Base-by-base conservation (phyloP, 2,113 vertebrate species). In the Pachyramphus minor region DNA sequence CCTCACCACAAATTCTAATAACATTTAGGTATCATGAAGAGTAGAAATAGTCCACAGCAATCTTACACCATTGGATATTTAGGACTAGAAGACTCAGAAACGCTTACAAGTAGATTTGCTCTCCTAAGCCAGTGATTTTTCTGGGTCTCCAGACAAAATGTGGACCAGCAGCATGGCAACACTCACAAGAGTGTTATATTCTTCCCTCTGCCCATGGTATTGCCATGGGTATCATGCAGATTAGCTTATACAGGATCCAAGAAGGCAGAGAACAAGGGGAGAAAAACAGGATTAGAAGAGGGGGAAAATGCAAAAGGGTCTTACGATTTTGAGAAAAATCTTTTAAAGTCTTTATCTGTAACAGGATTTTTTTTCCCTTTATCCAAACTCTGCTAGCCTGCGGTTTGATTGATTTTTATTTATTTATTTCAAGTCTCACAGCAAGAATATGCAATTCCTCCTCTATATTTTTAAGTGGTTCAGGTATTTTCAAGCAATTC, bases 341-440 rank as follows among this genome's bases (percentile, higher is more conserved):
- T 95, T 92, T 84, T 87, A 47, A 89, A 95, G 84, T 89, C 84
- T 95, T 85, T 93, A 91, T 91, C 81, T 92, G 39, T 85, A 93
- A 83, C 55, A 35, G 81, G 74, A 71, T 90, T 93, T 95, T 87
- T 88, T 77, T 68, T 64, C 55, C 33, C 47, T 73, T 95, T 80
- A 91, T 92, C 77, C 55, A 71, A 69, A 80, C 19, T 89, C 66
- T 71, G 33, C 69, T 66, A 52, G 59, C 50, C 69, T 85, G 52
- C 0, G 0, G 21, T 81, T 87, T 84, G 44, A 50, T 92, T 92
- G 9, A 2, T 0, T 87, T 63, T 49, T 50, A 50, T 50, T 83
- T 92, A 35, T 94, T 84, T 86, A 25, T 72, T 67, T 73, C 19
- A 67, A 55, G 42, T n/a, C 50, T 91, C 39, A 49, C 35, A 75